A percentile compares a stretch with the other conserved stretches of the same genome.
Evolutionary conservation across 1,140 invertebrate species (phyloP).

Genomic region (Diprion similis): DNA sequence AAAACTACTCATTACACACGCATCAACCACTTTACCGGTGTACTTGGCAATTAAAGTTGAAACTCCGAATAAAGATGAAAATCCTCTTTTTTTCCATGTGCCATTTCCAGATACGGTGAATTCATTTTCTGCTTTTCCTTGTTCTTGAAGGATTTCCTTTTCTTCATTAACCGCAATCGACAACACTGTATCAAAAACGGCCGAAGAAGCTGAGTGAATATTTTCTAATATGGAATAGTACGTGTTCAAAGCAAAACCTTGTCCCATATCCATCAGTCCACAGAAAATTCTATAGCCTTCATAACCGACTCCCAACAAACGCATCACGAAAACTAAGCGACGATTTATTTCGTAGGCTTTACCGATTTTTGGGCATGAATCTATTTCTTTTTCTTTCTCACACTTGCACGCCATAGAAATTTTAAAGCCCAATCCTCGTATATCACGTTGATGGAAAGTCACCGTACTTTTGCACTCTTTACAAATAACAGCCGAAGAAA

Average conservation of each 20-base stretch:
- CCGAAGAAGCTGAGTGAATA: neutral
- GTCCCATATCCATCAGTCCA: conserved; percentile 9
- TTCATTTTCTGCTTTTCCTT: conserved; percentile 23
- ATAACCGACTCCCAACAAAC: neutral
- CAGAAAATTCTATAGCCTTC: neutral
- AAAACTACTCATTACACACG: conserved; percentile 8
- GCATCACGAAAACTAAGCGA: conserved; percentile 4
- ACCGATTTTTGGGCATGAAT: conserved; percentile 2
- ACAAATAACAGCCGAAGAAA: no score
- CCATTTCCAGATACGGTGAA: conserved; percentile 30
- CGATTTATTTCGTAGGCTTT: conserved; percentile 7
- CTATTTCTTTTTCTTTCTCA: neutral
- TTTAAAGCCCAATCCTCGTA: neutral
- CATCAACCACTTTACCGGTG: conserved; percentile 23
- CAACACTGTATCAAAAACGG: neutral
- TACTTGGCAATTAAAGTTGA: conserved; percentile 32
- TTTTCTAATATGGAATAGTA: conserved; percentile 1
- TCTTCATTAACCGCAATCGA: conserved; percentile 27
- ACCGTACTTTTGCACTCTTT: neutral
- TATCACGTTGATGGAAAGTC: neutral
- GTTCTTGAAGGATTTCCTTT: conserved; percentile 24
- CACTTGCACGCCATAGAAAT: conserved; percentile 2
- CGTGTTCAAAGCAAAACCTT: neutral
- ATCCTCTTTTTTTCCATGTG: conserved; percentile 31
- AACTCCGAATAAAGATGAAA: conserved; percentile 36